phyloP scores from a whole-genome alignment of 1,140 invertebrate species.

The Bactericera cockerelli region DNA sequence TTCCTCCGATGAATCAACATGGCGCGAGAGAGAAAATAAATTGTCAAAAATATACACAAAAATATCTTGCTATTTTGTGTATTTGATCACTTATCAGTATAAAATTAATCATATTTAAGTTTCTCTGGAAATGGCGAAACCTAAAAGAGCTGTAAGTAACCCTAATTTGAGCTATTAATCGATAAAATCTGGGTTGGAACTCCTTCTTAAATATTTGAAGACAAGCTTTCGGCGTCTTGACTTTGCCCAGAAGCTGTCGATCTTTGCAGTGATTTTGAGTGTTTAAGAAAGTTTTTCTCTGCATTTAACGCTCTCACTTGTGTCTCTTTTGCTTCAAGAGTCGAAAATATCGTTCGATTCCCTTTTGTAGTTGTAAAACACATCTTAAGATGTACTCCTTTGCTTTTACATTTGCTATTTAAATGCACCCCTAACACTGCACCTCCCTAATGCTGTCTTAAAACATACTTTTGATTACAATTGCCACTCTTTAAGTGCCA shows the following conservation, averaged over 20 bases:
- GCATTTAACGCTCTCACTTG: too few species aligned
- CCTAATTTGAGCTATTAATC: background rate
- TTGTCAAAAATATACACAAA: constrained; percentile 3
- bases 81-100: background rate
- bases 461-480: too few species aligned
- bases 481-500: too few species aligned
- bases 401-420: too few species aligned
- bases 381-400: too few species aligned
- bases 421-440: too few species aligned
- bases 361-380: too few species aligned
- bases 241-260: background rate
- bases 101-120: background rate
- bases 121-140: background rate
- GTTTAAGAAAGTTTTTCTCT: too few species aligned
- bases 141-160: background rate
- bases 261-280: too few species aligned
- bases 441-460: too few species aligned
- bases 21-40: background rate
- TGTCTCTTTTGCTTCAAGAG: too few species aligned
- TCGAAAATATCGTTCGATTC: too few species aligned
- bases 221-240: background rate
- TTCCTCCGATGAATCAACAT: constrained; percentile 6
- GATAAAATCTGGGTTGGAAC: background rate
- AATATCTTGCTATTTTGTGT: background rate
- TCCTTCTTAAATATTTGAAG: background rate